phyloP scores from a whole-genome alignment of 1,140 invertebrate species.

The Meteorus sp. region DNA sequence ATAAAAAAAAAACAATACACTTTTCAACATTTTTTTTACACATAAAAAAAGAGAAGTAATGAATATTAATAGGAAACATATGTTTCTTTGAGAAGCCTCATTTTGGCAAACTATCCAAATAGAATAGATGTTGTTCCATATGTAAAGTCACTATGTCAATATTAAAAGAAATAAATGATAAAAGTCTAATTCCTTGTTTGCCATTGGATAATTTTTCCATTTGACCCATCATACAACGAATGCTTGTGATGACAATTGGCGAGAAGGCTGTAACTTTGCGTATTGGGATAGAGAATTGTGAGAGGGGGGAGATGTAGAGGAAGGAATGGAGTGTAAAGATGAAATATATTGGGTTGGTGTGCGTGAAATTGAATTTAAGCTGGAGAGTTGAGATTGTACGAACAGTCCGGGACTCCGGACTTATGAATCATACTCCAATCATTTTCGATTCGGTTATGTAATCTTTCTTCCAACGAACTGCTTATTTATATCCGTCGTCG shows the following conservation, averaged over 20 bases:
- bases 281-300: background rate
- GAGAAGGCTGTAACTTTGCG: background rate
- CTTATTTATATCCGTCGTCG: conserved; percentile 14
- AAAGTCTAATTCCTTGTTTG: no score
- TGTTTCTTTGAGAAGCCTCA: no score
- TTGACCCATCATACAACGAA: background rate
- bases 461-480: conserved; percentile 19
- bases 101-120: no score
- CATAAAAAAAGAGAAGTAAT: background rate
- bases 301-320: background rate
- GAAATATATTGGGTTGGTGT: background rate
- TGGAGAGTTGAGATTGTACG: conserved; percentile 24
- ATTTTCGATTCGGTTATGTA: conserved; percentile 31
- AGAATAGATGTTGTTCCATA: background rate
- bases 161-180: background rate
- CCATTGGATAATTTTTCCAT: conserved; percentile 2
- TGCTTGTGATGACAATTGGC: background rate
- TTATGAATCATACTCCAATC: conserved; percentile 33
- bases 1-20: no score
- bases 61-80: background rate
- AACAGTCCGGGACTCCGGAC: conserved; percentile 24
- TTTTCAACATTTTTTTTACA: no score
- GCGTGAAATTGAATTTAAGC: conserved; percentile 27
- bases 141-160: background rate
- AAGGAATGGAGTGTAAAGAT: background rate